A percentile compares a stretch with the other conserved stretches of the same genome.
These are phyloP conservation scores for Calameuta filiformis DNA, from an alignment of 2,888 invertebrate genomes.

Conservation along the genomic window DNA sequence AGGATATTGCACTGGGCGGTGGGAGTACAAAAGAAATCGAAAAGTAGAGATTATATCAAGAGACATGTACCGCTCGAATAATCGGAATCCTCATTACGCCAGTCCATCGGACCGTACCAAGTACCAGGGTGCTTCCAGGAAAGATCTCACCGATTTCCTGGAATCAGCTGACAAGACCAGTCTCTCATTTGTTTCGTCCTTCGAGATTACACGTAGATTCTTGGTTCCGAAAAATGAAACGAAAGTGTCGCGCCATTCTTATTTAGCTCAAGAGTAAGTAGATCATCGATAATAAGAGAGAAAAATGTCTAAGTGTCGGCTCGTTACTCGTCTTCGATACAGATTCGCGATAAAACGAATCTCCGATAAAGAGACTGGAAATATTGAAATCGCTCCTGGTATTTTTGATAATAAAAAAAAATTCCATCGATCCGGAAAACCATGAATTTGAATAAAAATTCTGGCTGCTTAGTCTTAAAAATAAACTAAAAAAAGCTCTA, in stretches of 20 bases:
- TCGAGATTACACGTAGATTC: neutral
- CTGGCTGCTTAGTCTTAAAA: too few relatives aligned
- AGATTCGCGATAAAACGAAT: neutral
- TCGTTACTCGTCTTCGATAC: too few relatives aligned
- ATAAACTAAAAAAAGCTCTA: neutral
- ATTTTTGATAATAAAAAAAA: neutral
- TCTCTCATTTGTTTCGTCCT: neutral
- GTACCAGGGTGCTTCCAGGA: constrained; percentile 26
- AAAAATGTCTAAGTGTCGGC: neutral
- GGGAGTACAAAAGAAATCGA: neutral
- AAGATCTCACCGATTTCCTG: constrained; percentile 6
- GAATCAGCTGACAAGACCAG: neutral
- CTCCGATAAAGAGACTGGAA: neutral
- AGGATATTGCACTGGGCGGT: neutral
- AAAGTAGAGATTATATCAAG: neutral
- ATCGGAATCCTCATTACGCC: constrained; percentile 46
- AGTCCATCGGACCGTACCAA: constrained; percentile 45
- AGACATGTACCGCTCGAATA: constrained; percentile 43
- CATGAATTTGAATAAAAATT: too few relatives aligned
- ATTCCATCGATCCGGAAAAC: too few relatives aligned
- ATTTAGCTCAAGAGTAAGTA: neutral
- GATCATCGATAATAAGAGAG: neutral
- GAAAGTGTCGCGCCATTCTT: neutral
- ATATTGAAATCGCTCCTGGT: too few relatives aligned
- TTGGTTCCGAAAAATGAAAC: neutral